Conservation (phyloP, 2,113 vertebrate species). For the Pomatorhinus ruficollis region DNA sequence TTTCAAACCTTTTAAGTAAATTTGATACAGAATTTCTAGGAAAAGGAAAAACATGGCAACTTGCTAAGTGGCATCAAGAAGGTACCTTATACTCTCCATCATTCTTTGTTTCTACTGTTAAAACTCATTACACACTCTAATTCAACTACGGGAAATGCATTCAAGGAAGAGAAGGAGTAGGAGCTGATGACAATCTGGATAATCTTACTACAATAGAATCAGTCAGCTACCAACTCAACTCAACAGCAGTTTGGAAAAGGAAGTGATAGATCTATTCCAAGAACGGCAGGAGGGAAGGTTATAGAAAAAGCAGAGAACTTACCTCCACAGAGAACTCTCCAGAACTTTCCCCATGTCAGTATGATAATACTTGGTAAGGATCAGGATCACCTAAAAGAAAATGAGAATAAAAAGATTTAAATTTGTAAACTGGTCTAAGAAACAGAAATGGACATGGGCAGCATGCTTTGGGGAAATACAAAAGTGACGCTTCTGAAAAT, state of each 20-base stretch:
- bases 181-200: background rate
- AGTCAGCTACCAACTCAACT: background rate
- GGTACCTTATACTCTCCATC: background rate
- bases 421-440: background rate
- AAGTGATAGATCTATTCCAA: background rate
- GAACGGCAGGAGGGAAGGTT: rapidly evolving
- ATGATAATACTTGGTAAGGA: slow-evolving; percentile 97
- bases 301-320: slow-evolving; percentile 21
- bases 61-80: background rate
- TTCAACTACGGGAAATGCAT: background rate
- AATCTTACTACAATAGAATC: background rate
- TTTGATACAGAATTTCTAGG: background rate
- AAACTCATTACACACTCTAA: background rate
- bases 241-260: background rate
- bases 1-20: background rate
- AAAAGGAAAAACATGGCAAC: background rate
- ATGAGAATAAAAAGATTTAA: background rate
- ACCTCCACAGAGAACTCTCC: slow-evolving; percentile 94
- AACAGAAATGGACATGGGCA: background rate
- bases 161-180: background rate
- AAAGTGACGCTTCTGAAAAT: background rate
- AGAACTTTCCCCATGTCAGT: slow-evolving; percentile 95
- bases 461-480: background rate
- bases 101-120: background rate
- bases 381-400: slow-evolving; percentile 90